Percentiles rank a stretch among this genome's conserved stretches.
These are phyloP conservation scores for Luidia sarsii DNA, from an alignment of 53 echinoderm and acorn worm species.

Conservation along the genomic window DNA sequence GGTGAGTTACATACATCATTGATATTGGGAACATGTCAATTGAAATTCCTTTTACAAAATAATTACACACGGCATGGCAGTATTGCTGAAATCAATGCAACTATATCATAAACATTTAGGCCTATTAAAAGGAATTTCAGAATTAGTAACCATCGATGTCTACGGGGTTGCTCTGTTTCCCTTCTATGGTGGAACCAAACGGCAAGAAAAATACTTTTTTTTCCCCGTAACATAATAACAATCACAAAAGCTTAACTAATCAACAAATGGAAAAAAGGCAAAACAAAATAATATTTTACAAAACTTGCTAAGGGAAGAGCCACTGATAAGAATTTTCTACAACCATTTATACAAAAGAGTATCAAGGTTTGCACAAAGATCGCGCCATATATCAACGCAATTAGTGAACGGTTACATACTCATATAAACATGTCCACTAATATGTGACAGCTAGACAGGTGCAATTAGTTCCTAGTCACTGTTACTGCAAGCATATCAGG, in stretches of 20 bases:
- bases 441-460: too few species aligned
- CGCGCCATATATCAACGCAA: too few species aligned
- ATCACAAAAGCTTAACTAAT: not conserved
- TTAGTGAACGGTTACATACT: too few species aligned
- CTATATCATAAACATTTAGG: not conserved
- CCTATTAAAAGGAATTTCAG: not conserved
- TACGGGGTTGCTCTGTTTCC: not conserved
- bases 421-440: too few species aligned
- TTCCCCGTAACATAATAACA: not conserved
- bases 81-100: slow-evolving; percentile 14
- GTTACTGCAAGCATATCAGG: too few species aligned
- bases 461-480: too few species aligned
- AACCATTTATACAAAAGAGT: too few species aligned
- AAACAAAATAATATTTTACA: not conserved
- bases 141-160: slow-evolving; percentile 1
- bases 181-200: not conserved
- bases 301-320: slow-evolving; percentile 18
- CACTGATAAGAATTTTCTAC: slow-evolving; percentile 1
- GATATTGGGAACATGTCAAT: not conserved
- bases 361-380: too few species aligned
- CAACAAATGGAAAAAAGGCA: not conserved
- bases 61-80: slow-evolving; percentile 34
- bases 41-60: not conserved
- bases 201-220: slow-evolving; percentile 18
- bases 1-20: slow-evolving; percentile 22